Conservation (phyloP, 2,113 vertebrate species). For the Silurus asotus region DNA sequence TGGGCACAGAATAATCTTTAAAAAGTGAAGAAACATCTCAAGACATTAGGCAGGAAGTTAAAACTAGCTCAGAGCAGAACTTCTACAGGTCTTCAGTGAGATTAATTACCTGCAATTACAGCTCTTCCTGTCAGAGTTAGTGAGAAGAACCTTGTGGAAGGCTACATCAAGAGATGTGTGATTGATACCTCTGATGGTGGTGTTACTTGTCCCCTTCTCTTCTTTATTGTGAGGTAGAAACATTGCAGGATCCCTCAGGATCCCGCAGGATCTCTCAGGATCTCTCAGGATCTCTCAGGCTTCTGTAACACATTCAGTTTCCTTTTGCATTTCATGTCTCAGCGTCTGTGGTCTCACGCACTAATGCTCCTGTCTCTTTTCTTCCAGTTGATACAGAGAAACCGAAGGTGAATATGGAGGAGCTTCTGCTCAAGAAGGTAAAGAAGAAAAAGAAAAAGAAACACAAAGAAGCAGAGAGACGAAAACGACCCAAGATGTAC, state of each 20-base stretch:
- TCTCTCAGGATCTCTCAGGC: too few relatives aligned
- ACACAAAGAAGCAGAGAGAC: constrained; percentile 95
- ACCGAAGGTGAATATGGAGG: constrained; percentile 82
- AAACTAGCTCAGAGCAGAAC: too few relatives aligned
- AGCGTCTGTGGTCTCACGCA: background rate
- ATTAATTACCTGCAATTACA: too few relatives aligned
- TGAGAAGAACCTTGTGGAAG: too few relatives aligned
- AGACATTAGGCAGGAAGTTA: too few relatives aligned
- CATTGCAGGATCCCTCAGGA: too few relatives aligned
- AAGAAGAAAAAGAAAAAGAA: constrained; percentile 99
- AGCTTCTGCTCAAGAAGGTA: constrained; percentile 95
- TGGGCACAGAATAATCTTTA: too few relatives aligned
- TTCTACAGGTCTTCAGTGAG: too few relatives aligned
- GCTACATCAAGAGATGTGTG: too few relatives aligned
- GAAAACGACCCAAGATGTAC: constrained; percentile 94
- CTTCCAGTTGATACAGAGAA: constrained; percentile 87
- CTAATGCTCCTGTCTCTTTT: background rate
- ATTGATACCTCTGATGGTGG: background rate
- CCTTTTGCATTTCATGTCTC: background rate
- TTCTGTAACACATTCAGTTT: background rate
- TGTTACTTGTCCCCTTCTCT: background rate
- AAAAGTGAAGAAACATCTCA: too few relatives aligned
- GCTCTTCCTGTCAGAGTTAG: too few relatives aligned
- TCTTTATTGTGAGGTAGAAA: background rate
- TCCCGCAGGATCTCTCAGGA: too few relatives aligned